Evolutionary conservation across 2,113 vertebrate genomes (phyloP), one percentile per base, ranked within the genome.

Genomic region (Pseudorectes ferrugineus): DNA sequence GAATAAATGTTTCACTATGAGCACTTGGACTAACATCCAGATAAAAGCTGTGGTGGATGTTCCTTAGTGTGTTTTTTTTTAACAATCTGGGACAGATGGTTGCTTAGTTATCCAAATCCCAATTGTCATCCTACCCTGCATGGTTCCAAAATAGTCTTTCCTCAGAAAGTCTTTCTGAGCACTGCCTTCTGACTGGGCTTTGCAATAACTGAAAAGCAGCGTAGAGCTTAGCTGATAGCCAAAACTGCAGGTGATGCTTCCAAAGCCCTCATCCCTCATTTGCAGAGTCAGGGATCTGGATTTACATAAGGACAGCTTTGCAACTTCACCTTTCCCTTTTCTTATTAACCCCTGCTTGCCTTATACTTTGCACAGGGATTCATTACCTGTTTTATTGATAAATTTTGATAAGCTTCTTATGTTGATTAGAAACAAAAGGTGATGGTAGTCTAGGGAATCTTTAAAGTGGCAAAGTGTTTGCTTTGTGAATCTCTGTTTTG

Each of bases 301-400:
- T 93, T 97, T 93, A 63, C 20, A 28, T 83, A 70, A 48, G 19
- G 79, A 74, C 59, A 88, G 48, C 51, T 89, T 92, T 85, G 23
- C 18, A 59, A 61, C n/a, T 65, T 96, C 82, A 94, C 63, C 72
- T 93, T 86, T 90, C 85, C 51, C 24, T 85, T 85, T 86, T 92
- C 68, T 94, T 92, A 94, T 95, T 92, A 93, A 91, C 79, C 38
- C 38, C 57, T 86, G n/a, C 72, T 92, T 88, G 59, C 52, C 57
- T 83, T 90, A 51, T 57, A n/a, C 16, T 45, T 83, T 63, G 33
- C 28, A 33, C n/a, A 2, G 46, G 36, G 38, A 55, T 93, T 94
- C 46, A 88, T 92, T 38, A 40, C 45, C 38, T 85, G 21, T 61
- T 95, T 95, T 89, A 58, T 66, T 63, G 58, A 72, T 93, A 77